phyloP scores from a whole-genome alignment of 2,797 vertebrate species.

The Parotocinclus haroldoi region DNA sequence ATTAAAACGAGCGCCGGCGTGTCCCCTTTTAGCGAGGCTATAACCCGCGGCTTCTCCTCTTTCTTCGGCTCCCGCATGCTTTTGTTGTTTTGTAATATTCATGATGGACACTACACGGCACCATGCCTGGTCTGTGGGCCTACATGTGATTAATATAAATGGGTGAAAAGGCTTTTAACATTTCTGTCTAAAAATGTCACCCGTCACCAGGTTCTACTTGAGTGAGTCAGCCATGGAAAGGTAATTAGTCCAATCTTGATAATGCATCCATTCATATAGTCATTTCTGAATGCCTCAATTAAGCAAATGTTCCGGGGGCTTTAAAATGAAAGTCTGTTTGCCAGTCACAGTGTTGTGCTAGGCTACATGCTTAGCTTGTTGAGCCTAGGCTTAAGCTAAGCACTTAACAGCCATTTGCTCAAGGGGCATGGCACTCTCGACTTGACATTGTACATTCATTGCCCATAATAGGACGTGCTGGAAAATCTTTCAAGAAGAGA shows the following conservation, averaged over 20 bases:
- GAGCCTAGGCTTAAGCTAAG: slow-evolving; percentile 39
- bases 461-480: slow-evolving; percentile 37
- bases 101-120: slow-evolving; percentile 44
- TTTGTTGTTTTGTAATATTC: slow-evolving; percentile 43
- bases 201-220: slow-evolving; percentile 72
- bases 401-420: slow-evolving; percentile 43
- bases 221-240: slow-evolving; percentile 68
- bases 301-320: slow-evolving; percentile 52
- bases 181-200: slow-evolving; percentile 76
- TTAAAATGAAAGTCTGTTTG: slow-evolving; percentile 48
- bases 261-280: slow-evolving; percentile 61
- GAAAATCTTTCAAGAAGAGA: slow-evolving; percentile 36
- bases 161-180: slow-evolving; percentile 78
- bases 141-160: slow-evolving; percentile 65
- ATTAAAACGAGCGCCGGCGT: slow-evolving; percentile 44
- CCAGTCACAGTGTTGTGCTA: slow-evolving; percentile 38
- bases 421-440: slow-evolving; percentile 33
- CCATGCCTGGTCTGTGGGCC: slow-evolving; percentile 32
- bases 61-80: slow-evolving; percentile 20
- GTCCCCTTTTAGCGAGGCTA: slow-evolving; percentile 40
- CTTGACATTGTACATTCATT: slow-evolving; percentile 43
- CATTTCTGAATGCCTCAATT: slow-evolving; percentile 56
- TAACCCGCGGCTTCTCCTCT: slow-evolving; percentile 36
- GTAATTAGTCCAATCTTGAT: slow-evolving; percentile 69
- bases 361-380: slow-evolving; percentile 26